Base-by-base conservation (phyloP, 1,140 invertebrate genomes). In the Ptiloglossa arizonensis region DNA sequence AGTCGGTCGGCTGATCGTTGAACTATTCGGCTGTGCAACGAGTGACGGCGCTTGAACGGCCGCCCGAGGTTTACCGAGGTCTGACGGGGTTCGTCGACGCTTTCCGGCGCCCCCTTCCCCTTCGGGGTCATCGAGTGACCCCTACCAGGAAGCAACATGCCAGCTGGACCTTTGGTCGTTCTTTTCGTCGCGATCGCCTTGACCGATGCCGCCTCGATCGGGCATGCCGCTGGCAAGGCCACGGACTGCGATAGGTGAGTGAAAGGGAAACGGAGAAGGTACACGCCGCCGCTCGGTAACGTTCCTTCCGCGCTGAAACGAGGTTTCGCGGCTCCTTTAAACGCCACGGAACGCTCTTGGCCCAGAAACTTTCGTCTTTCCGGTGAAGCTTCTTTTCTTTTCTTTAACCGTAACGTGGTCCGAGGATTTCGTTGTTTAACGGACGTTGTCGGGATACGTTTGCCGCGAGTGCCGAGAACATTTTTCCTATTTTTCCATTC, bases 201-300 rank as follows among this genome's bases (percentile, higher is more conserved):
- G 46, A 72, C 59, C 75, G 48, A 76, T 48, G 69, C 72, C 1
- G 79, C 77, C 6, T 62, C 70, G 6, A 75, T 80, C 29, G 63
- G 63, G 0, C 41, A 56, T 9, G 15, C 35, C 35, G 41, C 1
- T 9, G 4, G 24, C 22, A 79, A 80, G n/a, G 66, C 78, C n/a
- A 50, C n/a, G 56, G 87, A 88, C 57, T 88, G 87, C 50, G 24
- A 85, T 35, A 88, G 87, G 86, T 88, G 68, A 85, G 86, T 79
- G 59, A 83, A 81, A 81, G 79, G 75, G 52, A 68, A 79, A 63
- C 56, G 29, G 44, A 59, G 44, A 63, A 56, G 32, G 54, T 50
- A 48, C 44, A 35, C 9, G 5, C 6, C n/a, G 32, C 17, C 41
- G 15, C 22, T 76, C 48, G 5, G n/a, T 6, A 15, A 15, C 41